These are phyloP conservation scores for Merluccius polli DNA, from an alignment of 2,797 vertebrate genomes.

Conservation along the genomic window DNA sequence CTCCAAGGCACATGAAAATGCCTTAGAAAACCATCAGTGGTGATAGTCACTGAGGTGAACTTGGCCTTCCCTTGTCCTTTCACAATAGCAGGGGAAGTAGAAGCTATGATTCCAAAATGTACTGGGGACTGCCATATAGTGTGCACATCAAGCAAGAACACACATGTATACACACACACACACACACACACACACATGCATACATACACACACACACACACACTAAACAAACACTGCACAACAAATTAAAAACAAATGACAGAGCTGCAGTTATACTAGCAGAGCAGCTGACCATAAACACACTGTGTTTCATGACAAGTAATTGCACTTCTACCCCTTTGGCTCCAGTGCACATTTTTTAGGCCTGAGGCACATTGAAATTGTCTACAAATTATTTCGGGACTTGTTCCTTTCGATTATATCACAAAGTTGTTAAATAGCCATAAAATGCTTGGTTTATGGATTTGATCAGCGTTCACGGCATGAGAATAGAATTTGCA, in stretches of 20 bases:
- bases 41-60: too few relatives aligned
- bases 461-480: slow-evolving; percentile 26
- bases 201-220: not conserved
- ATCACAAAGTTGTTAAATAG: slow-evolving; percentile 42
- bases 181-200: not conserved
- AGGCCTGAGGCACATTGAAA: slow-evolving; percentile 46
- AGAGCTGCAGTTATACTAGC: slow-evolving; percentile 26
- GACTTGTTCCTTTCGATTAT: slow-evolving; percentile 51
- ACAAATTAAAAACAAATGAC: slow-evolving; percentile 34
- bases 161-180: not conserved
- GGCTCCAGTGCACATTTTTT: slow-evolving; percentile 40
- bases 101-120: too few relatives aligned
- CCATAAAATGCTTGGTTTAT: slow-evolving; percentile 57
- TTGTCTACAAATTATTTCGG: slow-evolving; percentile 52
- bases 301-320: slow-evolving; percentile 24
- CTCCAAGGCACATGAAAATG: not conserved
- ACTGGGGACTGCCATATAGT: too few relatives aligned
- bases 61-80: too few relatives aligned
- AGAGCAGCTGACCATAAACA: slow-evolving; percentile 28
- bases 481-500: slow-evolving; percentile 30
- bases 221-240: slow-evolving; percentile 33
- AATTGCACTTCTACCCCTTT: slow-evolving; percentile 42
- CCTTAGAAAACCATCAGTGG: too few relatives aligned
- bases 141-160: not conserved
- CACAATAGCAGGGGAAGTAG: too few relatives aligned